phyloP scores from a whole-genome alignment of 2,797 vertebrate genomes.

The Meriones psammophilus region DNA sequence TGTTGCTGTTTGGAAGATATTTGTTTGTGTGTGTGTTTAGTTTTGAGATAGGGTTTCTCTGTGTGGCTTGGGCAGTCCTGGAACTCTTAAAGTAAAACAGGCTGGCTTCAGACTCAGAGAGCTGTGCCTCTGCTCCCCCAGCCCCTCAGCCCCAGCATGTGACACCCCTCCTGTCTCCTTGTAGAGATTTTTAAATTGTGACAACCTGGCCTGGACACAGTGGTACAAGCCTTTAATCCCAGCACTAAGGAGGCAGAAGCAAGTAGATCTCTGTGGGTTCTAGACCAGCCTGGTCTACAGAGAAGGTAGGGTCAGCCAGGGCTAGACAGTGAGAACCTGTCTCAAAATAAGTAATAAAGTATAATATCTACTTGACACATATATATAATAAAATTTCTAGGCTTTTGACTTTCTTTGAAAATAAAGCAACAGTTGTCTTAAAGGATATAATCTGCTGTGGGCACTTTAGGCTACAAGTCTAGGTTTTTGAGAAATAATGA shows the following conservation, averaged over 20 bases:
- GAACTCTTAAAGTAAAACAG: background rate
- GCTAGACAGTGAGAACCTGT: background rate
- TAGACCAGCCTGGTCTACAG: background rate
- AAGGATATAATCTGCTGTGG: slow-evolving; percentile 47
- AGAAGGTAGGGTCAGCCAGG: background rate
- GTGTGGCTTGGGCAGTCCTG: background rate
- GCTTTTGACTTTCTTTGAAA: slow-evolving; percentile 12
- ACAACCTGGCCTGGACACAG: background rate
- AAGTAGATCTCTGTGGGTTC: background rate
- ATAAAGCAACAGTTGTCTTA: slow-evolving; percentile 38
- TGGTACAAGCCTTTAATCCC: background rate
- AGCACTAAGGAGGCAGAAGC: background rate
- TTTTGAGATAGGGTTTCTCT: background rate
- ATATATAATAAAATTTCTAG: background rate
- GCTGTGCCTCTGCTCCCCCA: background rate
- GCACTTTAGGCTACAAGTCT: slow-evolving; percentile 50
- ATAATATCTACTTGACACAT: slow-evolving; percentile 31
- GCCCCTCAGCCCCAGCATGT: background rate
- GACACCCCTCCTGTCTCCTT: background rate
- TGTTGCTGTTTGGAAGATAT: background rate
- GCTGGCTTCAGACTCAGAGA: background rate
- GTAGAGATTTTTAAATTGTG: background rate
- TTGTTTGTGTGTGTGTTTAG: background rate
- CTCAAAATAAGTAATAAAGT: background rate
- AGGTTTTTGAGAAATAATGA: slow-evolving; percentile 58